phyloP scores from a whole-genome alignment of 1,140 invertebrate genomes.

The Amyelois transitella region DNA sequence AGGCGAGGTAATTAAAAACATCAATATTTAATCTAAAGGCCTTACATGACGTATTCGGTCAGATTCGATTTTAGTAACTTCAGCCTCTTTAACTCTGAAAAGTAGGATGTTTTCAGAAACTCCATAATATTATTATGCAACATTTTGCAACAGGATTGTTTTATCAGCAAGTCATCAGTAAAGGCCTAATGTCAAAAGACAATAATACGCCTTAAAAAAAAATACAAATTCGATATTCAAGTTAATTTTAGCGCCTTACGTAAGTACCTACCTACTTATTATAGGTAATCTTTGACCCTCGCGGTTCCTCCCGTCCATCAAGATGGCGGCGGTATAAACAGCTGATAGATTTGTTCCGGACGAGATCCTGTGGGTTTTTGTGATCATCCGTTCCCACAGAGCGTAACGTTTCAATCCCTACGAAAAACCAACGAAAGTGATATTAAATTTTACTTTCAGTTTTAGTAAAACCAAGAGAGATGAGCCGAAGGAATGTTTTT shows the following conservation, averaged over 20 bases:
- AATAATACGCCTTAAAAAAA: too few relatives aligned
- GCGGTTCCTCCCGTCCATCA: not conserved
- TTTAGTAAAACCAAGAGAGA: not conserved
- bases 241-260: not conserved
- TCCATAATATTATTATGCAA: too few relatives aligned
- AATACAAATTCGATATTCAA: not conserved
- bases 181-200: too few relatives aligned
- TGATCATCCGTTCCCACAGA: conserved; percentile 26
- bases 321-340: conserved; percentile 21
- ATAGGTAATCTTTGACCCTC: not conserved
- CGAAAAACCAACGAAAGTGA: conserved; percentile 31
- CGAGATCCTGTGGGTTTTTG: conserved; percentile 28
- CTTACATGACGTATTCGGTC: too few relatives aligned
- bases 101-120: too few relatives aligned
- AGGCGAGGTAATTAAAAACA: too few relatives aligned
- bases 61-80: too few relatives aligned
- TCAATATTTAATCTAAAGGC: too few relatives aligned
- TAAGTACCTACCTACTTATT: not conserved
- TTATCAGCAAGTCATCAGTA: too few relatives aligned
- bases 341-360: conserved; percentile 35
- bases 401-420: conserved; percentile 41
- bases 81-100: too few relatives aligned
- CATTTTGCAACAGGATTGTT: too few relatives aligned
- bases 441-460: conserved; percentile 14
- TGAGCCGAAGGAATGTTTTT: not conserved